A percentile compares a stretch with the other conserved stretches of the same genome.
Conservation (phyloP, 2,797 vertebrate species). For the Rhinoraja longicauda region DNA sequence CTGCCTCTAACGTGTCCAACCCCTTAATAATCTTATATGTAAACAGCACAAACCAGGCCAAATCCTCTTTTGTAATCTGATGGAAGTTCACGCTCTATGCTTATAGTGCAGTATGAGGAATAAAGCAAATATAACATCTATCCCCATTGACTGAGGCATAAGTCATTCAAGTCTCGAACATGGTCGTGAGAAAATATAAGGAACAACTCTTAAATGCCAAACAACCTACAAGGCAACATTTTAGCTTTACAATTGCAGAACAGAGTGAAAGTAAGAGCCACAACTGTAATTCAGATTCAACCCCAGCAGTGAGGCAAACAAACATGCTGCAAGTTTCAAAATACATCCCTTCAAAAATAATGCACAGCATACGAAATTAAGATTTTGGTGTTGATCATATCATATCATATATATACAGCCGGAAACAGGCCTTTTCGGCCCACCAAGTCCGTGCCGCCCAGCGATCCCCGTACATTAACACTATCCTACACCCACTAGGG, state of each 20-base stretch:
- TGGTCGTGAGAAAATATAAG: neutral
- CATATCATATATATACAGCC: too few relatives aligned
- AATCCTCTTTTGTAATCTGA: neutral
- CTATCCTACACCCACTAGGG: too few relatives aligned
- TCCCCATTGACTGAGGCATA: neutral
- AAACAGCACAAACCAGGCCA: neutral
- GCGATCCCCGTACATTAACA: too few relatives aligned
- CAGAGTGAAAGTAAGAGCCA: neutral
- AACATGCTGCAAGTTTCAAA: neutral
- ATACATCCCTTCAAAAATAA: neutral
- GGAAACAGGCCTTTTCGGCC: too few relatives aligned
- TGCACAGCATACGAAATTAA: neutral
- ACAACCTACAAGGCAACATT: neutral
- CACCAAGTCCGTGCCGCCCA: too few relatives aligned
- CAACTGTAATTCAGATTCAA: neutral
- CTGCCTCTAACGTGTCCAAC: too few relatives aligned
- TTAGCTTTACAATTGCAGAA: neutral
- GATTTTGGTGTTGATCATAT: neutral
- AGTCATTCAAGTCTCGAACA: neutral
- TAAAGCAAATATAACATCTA: neutral
- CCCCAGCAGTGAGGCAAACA: neutral
- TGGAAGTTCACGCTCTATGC: neutral
- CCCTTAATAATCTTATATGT: too few relatives aligned
- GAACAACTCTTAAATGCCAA: neutral
- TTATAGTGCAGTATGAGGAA: neutral